A percentile compares a stretch with the other conserved stretches of the same genome.
Evolutionary conservation across 2,113 vertebrate genomes (phyloP).

Genomic region (Nothocercus julius): DNA sequence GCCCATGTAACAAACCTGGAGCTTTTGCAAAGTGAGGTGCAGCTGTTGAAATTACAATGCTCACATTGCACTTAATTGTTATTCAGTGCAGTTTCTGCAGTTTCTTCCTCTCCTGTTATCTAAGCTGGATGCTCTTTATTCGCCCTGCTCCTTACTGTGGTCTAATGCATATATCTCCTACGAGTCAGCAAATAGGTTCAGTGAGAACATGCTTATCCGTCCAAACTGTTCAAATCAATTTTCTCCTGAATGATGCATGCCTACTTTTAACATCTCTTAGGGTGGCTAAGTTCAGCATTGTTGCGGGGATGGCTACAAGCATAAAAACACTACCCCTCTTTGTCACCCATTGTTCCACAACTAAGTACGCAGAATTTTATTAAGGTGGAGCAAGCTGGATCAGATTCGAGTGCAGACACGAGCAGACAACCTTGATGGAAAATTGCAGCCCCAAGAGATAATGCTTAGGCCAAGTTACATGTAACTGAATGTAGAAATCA

Average conservation of each 20-base stretch:
- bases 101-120: not conserved
- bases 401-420: not conserved
- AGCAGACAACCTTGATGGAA: not conserved
- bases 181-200: not conserved
- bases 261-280: conserved; percentile 18
- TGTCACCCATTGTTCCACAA: not conserved
- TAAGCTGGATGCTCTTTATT: not conserved
- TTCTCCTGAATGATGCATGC: not conserved
- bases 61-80: not conserved
- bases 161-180: not conserved
- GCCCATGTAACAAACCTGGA: not conserved
- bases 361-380: not conserved
- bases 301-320: not conserved
- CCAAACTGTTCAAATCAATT: not conserved
- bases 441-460: not conserved
- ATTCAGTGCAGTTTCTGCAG: not conserved
- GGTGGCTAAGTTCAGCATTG: not conserved
- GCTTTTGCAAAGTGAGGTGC: not conserved
- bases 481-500: not conserved
- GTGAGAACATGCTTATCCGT: not conserved
- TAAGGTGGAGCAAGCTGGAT: not conserved
- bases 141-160: not conserved
- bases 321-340: not conserved
- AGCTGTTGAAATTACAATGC: not conserved
- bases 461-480: not conserved